Evolutionary conservation across 1,140 invertebrate species (phyloP), one percentile per base, ranked within the genome.

Genomic region (Rhagoletis pomonella): DNA sequence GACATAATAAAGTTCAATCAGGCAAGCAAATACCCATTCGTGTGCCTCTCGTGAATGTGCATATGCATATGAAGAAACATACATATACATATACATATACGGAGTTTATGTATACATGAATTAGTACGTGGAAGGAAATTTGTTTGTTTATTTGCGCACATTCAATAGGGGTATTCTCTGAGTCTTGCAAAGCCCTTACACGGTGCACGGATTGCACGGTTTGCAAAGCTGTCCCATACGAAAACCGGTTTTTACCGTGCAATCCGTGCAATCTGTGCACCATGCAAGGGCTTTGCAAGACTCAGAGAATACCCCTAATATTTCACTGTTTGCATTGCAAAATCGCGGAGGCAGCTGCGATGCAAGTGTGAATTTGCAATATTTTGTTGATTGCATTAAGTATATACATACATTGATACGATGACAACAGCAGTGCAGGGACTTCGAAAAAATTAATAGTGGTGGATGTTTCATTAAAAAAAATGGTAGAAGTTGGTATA

Each of bases 1-100:
- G 67, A 73, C 67, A 42, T 73, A 47, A 73, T 73, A 73, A 73
- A 73, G 17, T 73, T 73, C 67, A 73, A 73, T 73, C 42, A 73
- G 67, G 67, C 67, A 73, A 73, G 67, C 42, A 47, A 14, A 42
- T 69, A 29, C 29, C 4, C 39, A n/a, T 73, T 4, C 17, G 12
- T 29, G 42, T 14, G 17, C 12, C 17, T 14, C 17, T 1, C 17
- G 29, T 73, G 67, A 12, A 5, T 12, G 3, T 44, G 2, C 29
- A 42, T 42, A 42, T 14, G 2, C 17, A 62, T 14, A 62, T 62
- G 1, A 1, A 12, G 65, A 42, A 44, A 9, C 10, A 14, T 73
- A 17, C 39, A 17, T 4, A 55, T 55, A 5, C 10, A 67, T 73
- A 39, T n/a, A 5, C 10, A 73, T 14, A 10, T n/a, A 14, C 4